A percentile compares a stretch with the other conserved stretches of the same genome.
Evolutionary conservation across 30 jellyfish, hydroid and myxozoan genomes (phyloP).

Genomic region (Catostylus mosaicus): DNA sequence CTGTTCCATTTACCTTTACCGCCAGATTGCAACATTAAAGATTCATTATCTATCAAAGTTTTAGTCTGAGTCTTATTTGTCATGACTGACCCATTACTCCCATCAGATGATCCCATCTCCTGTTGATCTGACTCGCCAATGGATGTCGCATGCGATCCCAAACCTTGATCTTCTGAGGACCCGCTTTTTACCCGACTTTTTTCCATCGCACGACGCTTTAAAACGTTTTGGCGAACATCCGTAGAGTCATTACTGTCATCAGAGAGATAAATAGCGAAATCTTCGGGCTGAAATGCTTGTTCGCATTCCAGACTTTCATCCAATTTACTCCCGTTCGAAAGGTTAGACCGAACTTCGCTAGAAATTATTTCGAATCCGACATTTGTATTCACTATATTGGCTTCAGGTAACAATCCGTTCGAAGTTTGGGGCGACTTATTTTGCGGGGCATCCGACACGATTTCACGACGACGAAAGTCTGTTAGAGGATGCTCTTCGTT

Average conservation of each 20-base stretch:
- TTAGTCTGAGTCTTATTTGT: too few species aligned
- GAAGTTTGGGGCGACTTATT: too few species aligned
- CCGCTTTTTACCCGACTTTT: neutral
- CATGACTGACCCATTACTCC: too few species aligned
- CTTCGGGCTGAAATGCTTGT: neutral
- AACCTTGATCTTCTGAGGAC: too few species aligned
- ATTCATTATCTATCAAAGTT: too few species aligned
- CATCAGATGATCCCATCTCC: neutral
- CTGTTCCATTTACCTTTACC: too few species aligned
- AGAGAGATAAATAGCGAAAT: slow-evolving; percentile 40
- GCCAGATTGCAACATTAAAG: too few species aligned
- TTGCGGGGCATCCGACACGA: too few species aligned
- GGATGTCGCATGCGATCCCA: neutral
- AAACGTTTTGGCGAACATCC: neutral
- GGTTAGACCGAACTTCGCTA: slow-evolving; percentile 5
- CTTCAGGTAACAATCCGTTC: too few species aligned
- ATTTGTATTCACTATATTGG: too few species aligned
- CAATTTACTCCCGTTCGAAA: neutral
- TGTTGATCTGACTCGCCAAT: neutral
- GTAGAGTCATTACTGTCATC: slow-evolving; percentile 44
- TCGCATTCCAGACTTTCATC: neutral
- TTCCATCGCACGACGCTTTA: neutral
- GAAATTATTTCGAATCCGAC: slow-evolving; percentile 37
- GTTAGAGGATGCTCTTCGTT: too few species aligned
- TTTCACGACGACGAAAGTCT: too few species aligned